Evolutionary conservation across 2,797 vertebrate genomes (phyloP).

Genomic region (Galagoides demidoff): DNA sequence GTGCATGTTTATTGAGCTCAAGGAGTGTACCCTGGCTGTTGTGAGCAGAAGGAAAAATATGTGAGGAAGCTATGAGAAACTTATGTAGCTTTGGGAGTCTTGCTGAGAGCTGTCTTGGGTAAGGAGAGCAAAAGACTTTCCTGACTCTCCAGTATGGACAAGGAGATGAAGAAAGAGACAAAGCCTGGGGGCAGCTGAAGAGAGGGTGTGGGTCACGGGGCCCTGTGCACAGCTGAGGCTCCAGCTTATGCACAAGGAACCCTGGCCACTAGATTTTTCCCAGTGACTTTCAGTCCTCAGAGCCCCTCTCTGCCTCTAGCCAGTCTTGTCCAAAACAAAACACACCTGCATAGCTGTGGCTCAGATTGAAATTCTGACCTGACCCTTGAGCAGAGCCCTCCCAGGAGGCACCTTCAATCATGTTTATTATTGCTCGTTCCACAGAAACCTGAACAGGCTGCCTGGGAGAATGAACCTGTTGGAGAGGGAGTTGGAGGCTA

Average conservation of each 20-base stretch:
- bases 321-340: conserved; percentile 14
- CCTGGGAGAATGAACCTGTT: not conserved
- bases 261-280: not conserved
- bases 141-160: not conserved
- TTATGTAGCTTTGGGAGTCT: conserved; percentile 18
- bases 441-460: not conserved
- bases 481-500: not conserved
- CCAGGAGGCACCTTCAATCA: not conserved
- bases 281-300: not conserved
- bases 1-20: not conserved
- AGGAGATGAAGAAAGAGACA: not conserved
- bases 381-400: not conserved
- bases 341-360: not conserved
- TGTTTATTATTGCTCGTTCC: not conserved
- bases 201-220: not conserved
- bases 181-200: not conserved
- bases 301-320: not conserved
- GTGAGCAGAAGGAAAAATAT: not conserved
- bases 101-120: not conserved
- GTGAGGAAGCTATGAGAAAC: not conserved
- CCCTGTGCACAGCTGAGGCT: not conserved
- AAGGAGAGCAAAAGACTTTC: conserved; percentile 28
- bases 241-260: not conserved
- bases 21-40: not conserved
- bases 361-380: conserved; percentile 37